These are phyloP conservation scores for Platycheirus albimanus DNA, from an alignment of 2,888 invertebrate species.

Conservation along the genomic window DNA sequence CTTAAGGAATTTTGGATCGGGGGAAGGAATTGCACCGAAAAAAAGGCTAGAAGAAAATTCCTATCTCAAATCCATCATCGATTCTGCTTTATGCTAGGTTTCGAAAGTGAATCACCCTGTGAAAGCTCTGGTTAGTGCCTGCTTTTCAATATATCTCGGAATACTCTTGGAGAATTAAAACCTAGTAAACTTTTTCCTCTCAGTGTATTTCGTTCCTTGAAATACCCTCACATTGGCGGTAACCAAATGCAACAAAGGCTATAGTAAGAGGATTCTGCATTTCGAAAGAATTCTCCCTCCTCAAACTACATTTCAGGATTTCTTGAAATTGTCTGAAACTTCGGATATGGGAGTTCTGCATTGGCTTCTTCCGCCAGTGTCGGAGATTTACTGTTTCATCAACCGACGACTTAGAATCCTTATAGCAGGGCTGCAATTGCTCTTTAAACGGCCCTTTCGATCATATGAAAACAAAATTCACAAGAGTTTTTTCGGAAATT, in stretches of 20 bases:
- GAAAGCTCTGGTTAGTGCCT: not conserved
- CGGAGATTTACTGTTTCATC: conserved; percentile 3
- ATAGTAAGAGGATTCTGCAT: conserved; percentile 1
- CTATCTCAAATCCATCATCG: conserved; percentile 63
- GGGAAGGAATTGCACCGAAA: too few relatives aligned
- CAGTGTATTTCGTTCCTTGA: not conserved
- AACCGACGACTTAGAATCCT: conserved; percentile 1
- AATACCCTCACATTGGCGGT: too few relatives aligned
- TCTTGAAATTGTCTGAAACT: conserved; percentile 51
- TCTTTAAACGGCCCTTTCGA: not conserved
- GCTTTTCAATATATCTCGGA: not conserved
- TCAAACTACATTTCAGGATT: conserved; percentile 1
- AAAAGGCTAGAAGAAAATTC: not conserved
- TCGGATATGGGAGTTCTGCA: conserved; percentile 19
- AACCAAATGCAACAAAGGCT: not conserved
- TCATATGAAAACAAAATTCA: too few relatives aligned
- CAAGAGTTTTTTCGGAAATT: too few relatives aligned
- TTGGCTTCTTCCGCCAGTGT: conserved; percentile 16
- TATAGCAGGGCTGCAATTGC: conserved; percentile 1
- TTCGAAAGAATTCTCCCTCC: conserved; percentile 9
- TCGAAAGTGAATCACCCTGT: not conserved
- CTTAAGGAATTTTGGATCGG: conserved; percentile 16
- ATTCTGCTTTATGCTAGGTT: too few relatives aligned
- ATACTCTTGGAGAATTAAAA: not conserved
- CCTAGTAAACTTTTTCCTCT: not conserved